Base-by-base conservation (phyloP, 2,113 vertebrate genomes). In the Gobiocypris rarus region DNA sequence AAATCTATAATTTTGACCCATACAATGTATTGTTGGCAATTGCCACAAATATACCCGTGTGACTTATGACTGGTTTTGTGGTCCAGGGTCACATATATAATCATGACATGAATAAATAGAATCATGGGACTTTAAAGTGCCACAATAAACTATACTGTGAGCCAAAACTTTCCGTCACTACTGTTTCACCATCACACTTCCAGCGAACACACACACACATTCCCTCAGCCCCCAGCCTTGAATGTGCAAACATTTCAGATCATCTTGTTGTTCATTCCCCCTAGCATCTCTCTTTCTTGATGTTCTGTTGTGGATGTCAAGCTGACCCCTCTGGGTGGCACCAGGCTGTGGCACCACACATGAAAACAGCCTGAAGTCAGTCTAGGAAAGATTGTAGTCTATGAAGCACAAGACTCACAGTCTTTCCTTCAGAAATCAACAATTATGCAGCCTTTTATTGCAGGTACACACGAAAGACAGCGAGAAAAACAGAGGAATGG, bases 111-210 rank as follows among this genome's bases (percentile, higher is more conserved):
- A 28, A 45, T 15, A 34, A 38, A 54, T 5, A 31, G 48, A 71
- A 24, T 24, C 11, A 45, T 71, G 22, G 31, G 9, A 43, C 11
- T 69, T 54, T 70, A 34, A 58, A 19, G 6, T 10, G 19, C 19
- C 65, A 67, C 52, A n/a, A 9, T 80, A 74, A 74, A 84, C 80
- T 85, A 50, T 76, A 69, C 58, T 75, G 58, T 65, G 58, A 69
- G 52, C 17, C 67, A 82, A 79, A 71, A 85, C 22, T 74, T 85
- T 58, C 73, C 65, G 19, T 87, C 74, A 43, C 19, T 75, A 75
- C 69, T 75, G 73, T 79, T 75, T 83, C 84, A 78, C 82, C 65
- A 75, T 71, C 71, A 61, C 82, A 87, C 54, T 45, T 83, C 48
- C 63, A 65, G 9, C 28, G 11, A 79, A 28, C 24, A 26, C 19